Conservation (phyloP, 2,888 invertebrate species). For the Macaria notata region DNA sequence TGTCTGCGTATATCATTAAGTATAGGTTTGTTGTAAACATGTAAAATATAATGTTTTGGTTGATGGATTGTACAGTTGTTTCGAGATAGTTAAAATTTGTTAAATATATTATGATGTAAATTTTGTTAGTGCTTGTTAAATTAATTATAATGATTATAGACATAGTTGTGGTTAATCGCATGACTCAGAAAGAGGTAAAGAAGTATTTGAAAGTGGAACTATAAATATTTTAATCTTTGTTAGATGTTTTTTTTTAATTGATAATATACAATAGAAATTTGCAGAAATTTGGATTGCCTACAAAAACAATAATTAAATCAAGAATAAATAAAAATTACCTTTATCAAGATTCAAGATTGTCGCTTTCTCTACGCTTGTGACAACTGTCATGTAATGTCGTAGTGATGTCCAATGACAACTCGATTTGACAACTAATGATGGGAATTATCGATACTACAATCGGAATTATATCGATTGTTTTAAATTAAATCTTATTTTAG, state of each 20-base stretch:
- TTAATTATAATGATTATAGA: slow-evolving; percentile 22
- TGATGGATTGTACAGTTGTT: slow-evolving; percentile 18
- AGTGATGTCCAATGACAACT: slow-evolving; percentile 42
- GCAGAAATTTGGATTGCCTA: background rate
- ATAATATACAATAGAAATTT: too few species aligned
- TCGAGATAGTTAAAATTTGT: background rate
- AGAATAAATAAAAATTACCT: too few species aligned
- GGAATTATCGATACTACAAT: slow-evolving; percentile 43
- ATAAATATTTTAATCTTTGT: too few species aligned
- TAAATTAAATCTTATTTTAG: slow-evolving; percentile 20
- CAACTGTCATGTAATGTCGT: slow-evolving; percentile 48
- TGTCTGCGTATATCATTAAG: slow-evolving; percentile 45
- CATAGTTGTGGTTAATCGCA: slow-evolving; percentile 1
- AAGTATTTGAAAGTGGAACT: too few species aligned
- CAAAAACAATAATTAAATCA: too few species aligned
- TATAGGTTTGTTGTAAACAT: slow-evolving; percentile 18
- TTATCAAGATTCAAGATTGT: slow-evolving; percentile 1
- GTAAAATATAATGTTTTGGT: slow-evolving; percentile 13
- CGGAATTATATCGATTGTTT: slow-evolving; percentile 30
- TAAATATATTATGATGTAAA: slow-evolving; percentile 18
- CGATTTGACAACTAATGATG: slow-evolving; percentile 44
- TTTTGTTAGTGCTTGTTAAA: slow-evolving; percentile 12
- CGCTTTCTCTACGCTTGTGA: slow-evolving; percentile 30
- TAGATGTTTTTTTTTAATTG: too few species aligned
- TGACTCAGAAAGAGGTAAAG: background rate